A percentile compares a stretch with the other conserved stretches of the same genome.
Evolutionary conservation across 2,113 vertebrate species (phyloP).

Genomic region (Perca fluviatilis): DNA sequence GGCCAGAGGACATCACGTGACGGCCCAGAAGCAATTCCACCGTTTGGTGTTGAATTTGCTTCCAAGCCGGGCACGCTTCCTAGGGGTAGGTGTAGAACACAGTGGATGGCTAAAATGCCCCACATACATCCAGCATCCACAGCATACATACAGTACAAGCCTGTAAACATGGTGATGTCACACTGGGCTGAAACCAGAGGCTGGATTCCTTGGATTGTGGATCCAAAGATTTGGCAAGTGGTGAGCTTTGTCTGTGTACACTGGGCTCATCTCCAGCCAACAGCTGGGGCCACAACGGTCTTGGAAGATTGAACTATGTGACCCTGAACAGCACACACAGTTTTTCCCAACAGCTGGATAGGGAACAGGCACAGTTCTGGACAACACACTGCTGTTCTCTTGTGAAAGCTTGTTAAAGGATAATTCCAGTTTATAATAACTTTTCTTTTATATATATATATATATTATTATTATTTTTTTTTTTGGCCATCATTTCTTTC

Average conservation of each 20-base stretch:
- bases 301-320: slow-evolving; percentile 33
- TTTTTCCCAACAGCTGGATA: slow-evolving; percentile 38
- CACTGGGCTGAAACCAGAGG: not conserved
- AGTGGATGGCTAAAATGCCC: not conserved
- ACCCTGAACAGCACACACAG: slow-evolving; percentile 18
- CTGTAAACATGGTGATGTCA: slow-evolving; percentile 28
- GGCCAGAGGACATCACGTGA: too few species aligned
- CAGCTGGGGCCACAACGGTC: slow-evolving; percentile 49
- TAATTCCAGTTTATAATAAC: not conserved
- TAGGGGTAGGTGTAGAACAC: not conserved
- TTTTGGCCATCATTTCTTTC: not conserved
- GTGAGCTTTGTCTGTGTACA: slow-evolving; percentile 16
- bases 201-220: slow-evolving; percentile 33
- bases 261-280: slow-evolving; percentile 32
- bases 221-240: slow-evolving; percentile 20
- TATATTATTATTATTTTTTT: too few species aligned
- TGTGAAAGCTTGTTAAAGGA: not conserved
- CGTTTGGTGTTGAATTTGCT: too few species aligned
- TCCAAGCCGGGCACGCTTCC: too few species aligned
- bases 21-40: too few species aligned
- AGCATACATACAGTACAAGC: not conserved
- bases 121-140: not conserved
- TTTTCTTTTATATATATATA: too few species aligned
- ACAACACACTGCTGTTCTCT: slow-evolving; percentile 1
- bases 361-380: not conserved